Percentiles rank a stretch among this genome's conserved stretches.
These are phyloP conservation scores for Drosophila greeni DNA, from an alignment of 2,888 invertebrate species.

Conservation along the genomic window DNA sequence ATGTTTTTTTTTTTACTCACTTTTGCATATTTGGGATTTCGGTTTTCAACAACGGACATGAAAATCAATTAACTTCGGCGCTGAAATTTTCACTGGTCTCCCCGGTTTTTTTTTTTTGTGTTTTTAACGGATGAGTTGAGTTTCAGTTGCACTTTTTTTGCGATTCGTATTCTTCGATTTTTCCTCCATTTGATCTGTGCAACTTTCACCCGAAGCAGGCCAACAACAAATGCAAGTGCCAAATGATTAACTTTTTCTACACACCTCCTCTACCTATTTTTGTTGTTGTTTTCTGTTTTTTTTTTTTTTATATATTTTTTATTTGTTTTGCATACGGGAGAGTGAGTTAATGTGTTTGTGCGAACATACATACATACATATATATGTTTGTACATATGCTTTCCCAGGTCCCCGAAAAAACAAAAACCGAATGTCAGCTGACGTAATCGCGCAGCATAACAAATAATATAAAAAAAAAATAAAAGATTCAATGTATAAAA, in stretches of 20 bases:
- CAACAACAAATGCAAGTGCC: conserved; percentile 46
- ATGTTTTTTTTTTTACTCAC: conserved; percentile 31
- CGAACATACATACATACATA: conserved; percentile 3
- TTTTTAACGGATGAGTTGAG: conserved; percentile 48
- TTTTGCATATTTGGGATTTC: conserved; percentile 37
- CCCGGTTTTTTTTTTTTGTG: conserved; percentile 2
- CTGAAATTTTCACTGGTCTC: conserved; percentile 19
- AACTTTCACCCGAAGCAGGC: conserved; percentile 58
- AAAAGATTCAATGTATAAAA: conserved; percentile 44
- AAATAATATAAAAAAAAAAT: conserved; percentile 26
- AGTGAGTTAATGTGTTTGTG: conserved; percentile 15
- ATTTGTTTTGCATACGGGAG: conserved; percentile 30
- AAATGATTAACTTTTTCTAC: conserved; percentile 36
- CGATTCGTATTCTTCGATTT: conserved; percentile 28
- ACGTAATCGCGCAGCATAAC: conserved; percentile 64
- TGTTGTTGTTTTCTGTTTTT: conserved; percentile 5
- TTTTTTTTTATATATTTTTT: neutral
- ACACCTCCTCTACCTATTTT: conserved; percentile 11
- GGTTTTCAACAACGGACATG: conserved; percentile 17
- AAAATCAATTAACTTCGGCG: conserved; percentile 32
- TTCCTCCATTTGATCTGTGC: conserved; percentile 58
- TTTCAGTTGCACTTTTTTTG: conserved; percentile 51
- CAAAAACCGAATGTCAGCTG: conserved; percentile 51
- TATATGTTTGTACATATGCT: conserved; percentile 29
- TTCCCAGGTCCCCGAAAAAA: conserved; percentile 35